A percentile compares a stretch with the other conserved stretches of the same genome.
Conservation (phyloP, 2,797 vertebrate genomes). For the Smutsia gigantea region DNA sequence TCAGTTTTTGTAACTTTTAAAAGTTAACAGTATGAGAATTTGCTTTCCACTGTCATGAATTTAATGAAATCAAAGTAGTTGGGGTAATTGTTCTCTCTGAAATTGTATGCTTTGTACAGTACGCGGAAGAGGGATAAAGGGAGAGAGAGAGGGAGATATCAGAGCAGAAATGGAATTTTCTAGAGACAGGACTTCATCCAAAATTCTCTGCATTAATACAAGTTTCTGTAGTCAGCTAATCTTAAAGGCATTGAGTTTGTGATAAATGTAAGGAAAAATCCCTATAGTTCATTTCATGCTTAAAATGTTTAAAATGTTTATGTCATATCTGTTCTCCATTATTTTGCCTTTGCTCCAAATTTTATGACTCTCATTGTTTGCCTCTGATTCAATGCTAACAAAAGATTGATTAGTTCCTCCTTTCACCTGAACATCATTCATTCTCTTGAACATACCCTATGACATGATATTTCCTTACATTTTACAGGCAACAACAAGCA, state of each 20-base stretch:
- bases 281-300: background rate
- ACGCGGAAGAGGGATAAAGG: too few species aligned
- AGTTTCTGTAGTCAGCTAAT: background rate
- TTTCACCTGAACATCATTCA: background rate
- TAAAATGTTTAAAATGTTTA: background rate
- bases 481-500: background rate
- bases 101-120: background rate
- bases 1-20: background rate
- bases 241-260: background rate
- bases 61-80: slow-evolving; percentile 19
- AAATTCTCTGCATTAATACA: background rate
- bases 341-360: background rate
- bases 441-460: background rate
- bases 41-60: background rate
- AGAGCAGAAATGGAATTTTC: slow-evolving; percentile 8
- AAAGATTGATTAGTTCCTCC: background rate
- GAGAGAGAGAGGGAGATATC: background rate
- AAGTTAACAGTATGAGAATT: background rate
- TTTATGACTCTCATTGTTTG: background rate
- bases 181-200: background rate
- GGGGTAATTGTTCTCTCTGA: background rate
- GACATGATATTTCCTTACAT: background rate
- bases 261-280: background rate
- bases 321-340: background rate
- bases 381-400: background rate